Percentiles rank a stretch among this genome's conserved stretches.
Evolutionary conservation across 1,140 invertebrate species (phyloP).

Genomic region (Mactra quadrangularis): DNA sequence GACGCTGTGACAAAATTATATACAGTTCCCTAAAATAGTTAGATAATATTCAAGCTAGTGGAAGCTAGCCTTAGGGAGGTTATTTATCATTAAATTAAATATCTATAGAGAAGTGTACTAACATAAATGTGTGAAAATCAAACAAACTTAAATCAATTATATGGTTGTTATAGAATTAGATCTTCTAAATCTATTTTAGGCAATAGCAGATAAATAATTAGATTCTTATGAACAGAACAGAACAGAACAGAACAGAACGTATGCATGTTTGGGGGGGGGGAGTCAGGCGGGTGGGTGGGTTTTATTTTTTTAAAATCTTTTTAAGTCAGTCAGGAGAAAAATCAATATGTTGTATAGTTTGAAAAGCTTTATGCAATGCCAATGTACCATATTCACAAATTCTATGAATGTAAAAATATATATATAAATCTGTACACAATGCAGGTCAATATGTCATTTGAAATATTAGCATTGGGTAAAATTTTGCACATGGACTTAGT

Average conservation of each 20-base stretch:
- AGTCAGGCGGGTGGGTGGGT: background rate
- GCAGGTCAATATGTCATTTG: too few relatives aligned
- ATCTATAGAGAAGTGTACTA: background rate
- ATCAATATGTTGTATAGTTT: background rate
- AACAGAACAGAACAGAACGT: background rate
- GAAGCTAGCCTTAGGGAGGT: background rate
- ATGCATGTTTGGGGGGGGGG: background rate
- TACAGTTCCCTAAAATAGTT: constrained; percentile 1
- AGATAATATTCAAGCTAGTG: background rate
- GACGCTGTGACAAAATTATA: background rate
- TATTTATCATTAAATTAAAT: constrained; percentile 11
- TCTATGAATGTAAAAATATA: background rate
- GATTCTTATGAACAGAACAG: background rate
- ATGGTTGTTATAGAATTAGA: constrained; percentile 4
- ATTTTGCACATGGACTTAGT: too few relatives aligned
- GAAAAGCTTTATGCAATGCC: background rate
- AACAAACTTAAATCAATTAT: constrained; percentile 22
- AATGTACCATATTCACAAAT: background rate
- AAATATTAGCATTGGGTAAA: too few relatives aligned
- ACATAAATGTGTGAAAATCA: constrained; percentile 6
- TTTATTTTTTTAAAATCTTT: background rate
- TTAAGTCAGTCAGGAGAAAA: background rate
- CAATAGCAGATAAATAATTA: background rate
- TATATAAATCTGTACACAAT: too few relatives aligned
- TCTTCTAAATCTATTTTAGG: background rate